phyloP scores from a whole-genome alignment of 2,888 invertebrate genomes.

The Rhamphomyia laevipes region DNA sequence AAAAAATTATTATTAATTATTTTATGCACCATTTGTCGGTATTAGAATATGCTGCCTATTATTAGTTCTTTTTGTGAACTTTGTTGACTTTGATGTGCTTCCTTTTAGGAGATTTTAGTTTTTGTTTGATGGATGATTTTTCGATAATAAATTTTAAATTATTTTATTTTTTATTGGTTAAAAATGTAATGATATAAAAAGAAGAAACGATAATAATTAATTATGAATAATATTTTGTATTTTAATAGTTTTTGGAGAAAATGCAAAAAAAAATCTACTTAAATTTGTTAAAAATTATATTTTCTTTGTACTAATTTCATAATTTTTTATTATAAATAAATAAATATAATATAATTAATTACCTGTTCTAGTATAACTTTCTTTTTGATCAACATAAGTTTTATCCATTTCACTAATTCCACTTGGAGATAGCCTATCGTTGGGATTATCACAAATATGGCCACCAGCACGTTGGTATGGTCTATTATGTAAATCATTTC shows the following conservation, averaged over 20 bases:
- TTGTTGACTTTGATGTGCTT: slow-evolving; percentile 2
- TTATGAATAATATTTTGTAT: too few species aligned
- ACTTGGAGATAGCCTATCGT: slow-evolving; percentile 20
- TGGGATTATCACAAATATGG: slow-evolving; percentile 22
- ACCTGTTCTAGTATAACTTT: slow-evolving; percentile 18
- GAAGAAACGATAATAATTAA: too few species aligned
- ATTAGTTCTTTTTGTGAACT: not conserved
- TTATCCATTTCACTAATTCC: slow-evolving; percentile 17
- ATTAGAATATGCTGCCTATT: not conserved
- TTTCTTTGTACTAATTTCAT: not conserved
- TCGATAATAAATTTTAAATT: too few species aligned
- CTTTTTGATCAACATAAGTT: slow-evolving; percentile 6
- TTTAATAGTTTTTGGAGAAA: too few species aligned
- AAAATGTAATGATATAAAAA: too few species aligned
- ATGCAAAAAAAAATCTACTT: too few species aligned
- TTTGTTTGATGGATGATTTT: too few species aligned
- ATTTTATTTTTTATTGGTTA: too few species aligned
- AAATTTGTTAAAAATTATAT: not conserved
- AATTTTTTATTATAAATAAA: not conserved
- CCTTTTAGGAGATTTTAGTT: not conserved
- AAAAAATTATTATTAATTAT: not conserved
- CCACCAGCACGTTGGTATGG: slow-evolving; percentile 14
- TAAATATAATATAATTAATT: slow-evolving; percentile 3
- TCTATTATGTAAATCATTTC: slow-evolving; percentile 17
- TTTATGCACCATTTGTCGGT: slow-evolving; percentile 1